A percentile compares a stretch with the other conserved stretches of the same genome.
These are phyloP conservation scores for Steinernema hermaphroditum DNA, from an alignment of 2,888 invertebrate species.

Conservation along the genomic window DNA sequence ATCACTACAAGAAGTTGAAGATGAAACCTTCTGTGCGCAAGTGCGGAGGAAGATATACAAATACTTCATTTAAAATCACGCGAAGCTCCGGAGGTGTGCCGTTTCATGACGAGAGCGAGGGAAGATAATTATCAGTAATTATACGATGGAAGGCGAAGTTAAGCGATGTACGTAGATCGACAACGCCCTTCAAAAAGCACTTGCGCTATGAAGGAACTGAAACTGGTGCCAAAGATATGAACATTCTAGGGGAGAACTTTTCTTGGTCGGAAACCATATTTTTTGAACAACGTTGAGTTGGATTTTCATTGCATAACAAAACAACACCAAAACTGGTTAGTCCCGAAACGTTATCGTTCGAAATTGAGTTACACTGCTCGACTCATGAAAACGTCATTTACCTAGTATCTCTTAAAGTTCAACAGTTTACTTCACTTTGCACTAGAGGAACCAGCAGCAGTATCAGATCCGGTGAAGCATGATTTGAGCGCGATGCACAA, in stretches of 20 bases:
- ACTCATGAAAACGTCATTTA: slow-evolving; percentile 5
- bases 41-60: slow-evolving; percentile 13
- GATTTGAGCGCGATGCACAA: too few species aligned
- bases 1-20: neutral
- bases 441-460: too few species aligned
- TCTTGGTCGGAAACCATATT: neutral
- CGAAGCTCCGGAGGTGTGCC: neutral
- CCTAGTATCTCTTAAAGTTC: neutral
- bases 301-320: neutral
- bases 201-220: neutral
- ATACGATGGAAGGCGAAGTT: neutral
- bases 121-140: neutral
- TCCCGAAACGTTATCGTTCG: neutral
- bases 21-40: slow-evolving; percentile 5
- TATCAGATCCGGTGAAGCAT: too few species aligned
- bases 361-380: neutral
- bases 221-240: too few species aligned
- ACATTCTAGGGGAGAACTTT: neutral
- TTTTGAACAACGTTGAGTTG: neutral
- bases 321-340: neutral
- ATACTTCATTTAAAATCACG: neutral
- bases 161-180: neutral
- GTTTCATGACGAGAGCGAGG: neutral
- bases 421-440: neutral
- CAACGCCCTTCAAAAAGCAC: neutral